Conservation (phyloP, 2,113 vertebrate genomes). For the Apteryx mantelli region DNA sequence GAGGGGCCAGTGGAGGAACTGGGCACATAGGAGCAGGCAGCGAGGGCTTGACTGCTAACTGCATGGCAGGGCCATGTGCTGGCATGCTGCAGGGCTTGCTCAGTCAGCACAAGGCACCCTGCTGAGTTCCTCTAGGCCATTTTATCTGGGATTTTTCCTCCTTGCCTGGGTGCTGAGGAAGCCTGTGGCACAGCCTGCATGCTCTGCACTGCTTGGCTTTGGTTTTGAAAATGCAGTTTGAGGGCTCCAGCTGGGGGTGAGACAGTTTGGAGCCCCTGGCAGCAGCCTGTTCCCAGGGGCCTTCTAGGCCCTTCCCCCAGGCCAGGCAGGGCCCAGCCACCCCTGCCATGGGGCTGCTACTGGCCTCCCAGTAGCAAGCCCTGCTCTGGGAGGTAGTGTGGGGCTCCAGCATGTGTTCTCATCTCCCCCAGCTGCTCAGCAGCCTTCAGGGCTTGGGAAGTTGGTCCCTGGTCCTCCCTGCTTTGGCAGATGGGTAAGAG, state of each 20-base stretch:
- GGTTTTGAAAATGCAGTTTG: not conserved
- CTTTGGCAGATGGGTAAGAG: accelerated
- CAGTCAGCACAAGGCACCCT: no score
- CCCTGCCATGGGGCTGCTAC: not conserved
- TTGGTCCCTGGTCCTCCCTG: not conserved
- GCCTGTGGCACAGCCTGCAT: not conserved
- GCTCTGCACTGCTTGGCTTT: accelerated
- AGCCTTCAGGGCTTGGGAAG: not conserved
- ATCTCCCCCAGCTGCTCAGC: not conserved
- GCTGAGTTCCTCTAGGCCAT: accelerated
- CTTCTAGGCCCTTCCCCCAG: no score
- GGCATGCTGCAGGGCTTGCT: accelerated
- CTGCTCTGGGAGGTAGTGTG: accelerated
- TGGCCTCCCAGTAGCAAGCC: no score
- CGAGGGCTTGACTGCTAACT: not conserved
- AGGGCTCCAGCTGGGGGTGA: not conserved
- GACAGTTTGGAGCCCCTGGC: not conserved
- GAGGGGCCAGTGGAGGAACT: accelerated
- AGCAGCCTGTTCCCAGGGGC: not conserved
- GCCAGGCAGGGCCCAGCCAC: no score
- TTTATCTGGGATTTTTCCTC: no score
- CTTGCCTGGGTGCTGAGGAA: accelerated
- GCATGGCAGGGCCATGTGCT: no score
- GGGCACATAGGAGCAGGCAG: no score
- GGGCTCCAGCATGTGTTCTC: no score